Base-by-base conservation (phyloP, 2,888 invertebrate genomes). In the Drosophila nr. perissopoda region DNA sequence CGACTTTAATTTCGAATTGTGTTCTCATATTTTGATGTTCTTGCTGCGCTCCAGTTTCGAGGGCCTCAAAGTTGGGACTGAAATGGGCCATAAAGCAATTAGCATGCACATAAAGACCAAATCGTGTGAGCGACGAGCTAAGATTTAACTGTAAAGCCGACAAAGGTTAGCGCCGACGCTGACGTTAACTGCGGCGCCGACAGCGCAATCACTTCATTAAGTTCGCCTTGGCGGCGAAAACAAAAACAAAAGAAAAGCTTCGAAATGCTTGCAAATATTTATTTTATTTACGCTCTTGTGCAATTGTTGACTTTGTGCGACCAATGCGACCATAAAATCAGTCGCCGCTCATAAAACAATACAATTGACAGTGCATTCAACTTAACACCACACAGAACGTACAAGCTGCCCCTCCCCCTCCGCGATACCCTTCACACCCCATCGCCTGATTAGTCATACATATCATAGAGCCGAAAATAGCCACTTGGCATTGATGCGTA, bases 81-180 rank as follows among this genome's bases (percentile, higher is more conserved):
- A 86, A 79, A 76, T 88, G 82, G 87, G 87, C 82, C 86, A 88
- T 79, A 81, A 84, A 81, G 74, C 73, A 88, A 88, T 87, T 86
- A 88, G 73, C 83, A 64, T 74, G 76, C 71, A 76, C 66, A 71
- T 81, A 73, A 65, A 76, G 76, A 70, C 64, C 71, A 83, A 85
- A 83, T 83, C 81, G 70, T 64, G 77, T 71, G 83, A 73, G 79
- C 54, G 80, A 78, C 62, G 70, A 67, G 65, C 70, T 59, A 53
- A 70, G 75, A 54, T 75, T 78, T 82, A 85, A 87, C 85, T 83
- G 87, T 86, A 83, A 85, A 83, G 79, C 79, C 82, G 75, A 72
- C 75, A 82, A 80, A 82, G 82, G 77, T 82, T 73, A 73, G 59
- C 73, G 70, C 18, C 76, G 38, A 53, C 51, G 51, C 36, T 65